Percentiles rank a stretch among this genome's conserved stretches.
These are phyloP conservation scores for Pachyramphus minor DNA, from an alignment of 2,113 vertebrate genomes.

Conservation along the genomic window DNA sequence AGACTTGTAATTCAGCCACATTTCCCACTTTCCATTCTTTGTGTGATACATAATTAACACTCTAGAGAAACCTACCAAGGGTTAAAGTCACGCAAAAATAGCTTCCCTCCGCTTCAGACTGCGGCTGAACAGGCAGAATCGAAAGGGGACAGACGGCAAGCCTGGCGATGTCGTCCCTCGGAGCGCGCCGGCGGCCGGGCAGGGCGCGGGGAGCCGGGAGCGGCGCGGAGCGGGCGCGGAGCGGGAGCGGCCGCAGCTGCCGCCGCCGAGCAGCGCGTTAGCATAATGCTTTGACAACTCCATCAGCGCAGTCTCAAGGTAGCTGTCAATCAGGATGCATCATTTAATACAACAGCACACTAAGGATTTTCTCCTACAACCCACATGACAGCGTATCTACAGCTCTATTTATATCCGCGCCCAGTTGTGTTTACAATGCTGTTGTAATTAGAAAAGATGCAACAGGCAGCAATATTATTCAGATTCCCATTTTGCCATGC, in stretches of 20 bases:
- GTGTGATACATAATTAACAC: neutral
- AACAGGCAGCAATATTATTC: constrained; percentile 81
- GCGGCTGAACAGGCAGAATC: neutral
- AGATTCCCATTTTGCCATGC: constrained; percentile 72
- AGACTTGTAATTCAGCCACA: neutral
- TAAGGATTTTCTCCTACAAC: constrained; percentile 80
- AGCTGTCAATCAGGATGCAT: constrained; percentile 97
- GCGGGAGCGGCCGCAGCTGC: constrained; percentile 71
- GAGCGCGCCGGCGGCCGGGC: neutral
- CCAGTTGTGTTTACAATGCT: constrained; percentile 82
- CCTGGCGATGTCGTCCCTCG: neutral
- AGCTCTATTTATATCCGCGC: constrained; percentile 91
- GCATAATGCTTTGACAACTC: constrained; percentile 91
- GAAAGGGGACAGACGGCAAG: neutral
- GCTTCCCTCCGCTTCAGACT: neutral
- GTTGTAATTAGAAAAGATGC: constrained; percentile 86
- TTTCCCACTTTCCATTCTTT: constrained; percentile 9
- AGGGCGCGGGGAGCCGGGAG: neutral
- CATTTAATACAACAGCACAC: constrained; percentile 93
- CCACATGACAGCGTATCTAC: constrained; percentile 90
- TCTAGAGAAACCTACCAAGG: neutral
- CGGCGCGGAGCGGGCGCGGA: neutral
- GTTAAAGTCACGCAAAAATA: neutral
- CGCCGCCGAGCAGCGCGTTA: constrained; percentile 75
- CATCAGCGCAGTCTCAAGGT: constrained; percentile 97